phyloP scores from a whole-genome alignment of 2,888 invertebrate species.

The Drosophila sordidula region DNA sequence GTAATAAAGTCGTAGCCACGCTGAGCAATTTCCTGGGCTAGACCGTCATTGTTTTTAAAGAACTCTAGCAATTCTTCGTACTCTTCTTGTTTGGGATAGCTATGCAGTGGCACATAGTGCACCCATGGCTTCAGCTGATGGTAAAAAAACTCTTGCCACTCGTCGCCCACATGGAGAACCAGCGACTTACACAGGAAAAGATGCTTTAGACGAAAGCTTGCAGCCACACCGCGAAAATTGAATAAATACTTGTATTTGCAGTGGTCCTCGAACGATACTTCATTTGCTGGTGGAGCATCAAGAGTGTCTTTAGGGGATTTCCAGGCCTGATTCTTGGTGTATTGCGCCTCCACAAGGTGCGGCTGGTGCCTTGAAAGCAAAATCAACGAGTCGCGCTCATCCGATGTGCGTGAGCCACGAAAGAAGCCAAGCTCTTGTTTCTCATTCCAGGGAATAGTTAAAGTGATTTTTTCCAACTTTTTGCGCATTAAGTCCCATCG shows the following conservation, averaged over 20 bases:
- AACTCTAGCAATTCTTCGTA: conserved; percentile 91
- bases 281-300: conserved; percentile 92
- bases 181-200: conserved; percentile 96
- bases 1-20: conserved; percentile 93
- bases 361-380: conserved; percentile 91
- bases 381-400: conserved; percentile 95
- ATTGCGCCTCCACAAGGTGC: conserved; percentile 94
- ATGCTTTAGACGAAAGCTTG: conserved; percentile 98
- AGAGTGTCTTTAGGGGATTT: conserved; percentile 97
- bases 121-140: conserved; percentile 96
- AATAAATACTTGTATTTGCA: conserved; percentile 97
- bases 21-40: conserved; percentile 92
- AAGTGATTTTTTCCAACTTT: conserved; percentile 88
- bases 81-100: conserved; percentile 88
- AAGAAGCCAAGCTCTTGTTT: conserved; percentile 93
- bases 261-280: conserved; percentile 95
- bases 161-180: conserved; percentile 96
- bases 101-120: conserved; percentile 95
- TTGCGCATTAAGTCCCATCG: conserved; percentile 95
- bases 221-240: conserved; percentile 98
- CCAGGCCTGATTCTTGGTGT: conserved; percentile 99
- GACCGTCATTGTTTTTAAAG: conserved; percentile 90
- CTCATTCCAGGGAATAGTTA: conserved; percentile 90
- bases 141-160: conserved; percentile 98
- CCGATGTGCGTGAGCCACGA: conserved; percentile 96